Evolutionary conservation across 2,797 vertebrate species (phyloP).

Genomic region (Glyptemys insculpta): DNA sequence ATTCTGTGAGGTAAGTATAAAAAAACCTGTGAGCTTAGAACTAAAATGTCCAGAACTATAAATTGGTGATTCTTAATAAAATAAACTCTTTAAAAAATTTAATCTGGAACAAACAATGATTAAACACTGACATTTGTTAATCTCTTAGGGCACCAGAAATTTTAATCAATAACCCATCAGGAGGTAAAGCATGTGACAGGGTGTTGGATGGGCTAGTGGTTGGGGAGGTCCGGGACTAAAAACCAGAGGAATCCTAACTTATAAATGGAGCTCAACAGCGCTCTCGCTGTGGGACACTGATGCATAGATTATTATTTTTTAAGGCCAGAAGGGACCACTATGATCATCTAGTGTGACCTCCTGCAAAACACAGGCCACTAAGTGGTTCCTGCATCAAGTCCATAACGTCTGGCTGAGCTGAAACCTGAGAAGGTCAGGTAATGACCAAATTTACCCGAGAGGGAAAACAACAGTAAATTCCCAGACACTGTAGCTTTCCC

Average conservation of each 20-base stretch:
- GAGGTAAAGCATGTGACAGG: not conserved
- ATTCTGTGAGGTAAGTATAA: not conserved
- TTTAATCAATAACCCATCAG: not conserved
- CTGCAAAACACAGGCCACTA: not conserved
- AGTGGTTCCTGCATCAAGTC: not conserved
- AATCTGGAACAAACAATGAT: not conserved
- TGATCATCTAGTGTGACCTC: fast-evolving
- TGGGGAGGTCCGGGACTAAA: not conserved
- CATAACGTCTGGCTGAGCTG: not conserved
- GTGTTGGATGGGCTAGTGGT: not conserved
- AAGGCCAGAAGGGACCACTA: fast-evolving
- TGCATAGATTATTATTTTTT: not conserved
- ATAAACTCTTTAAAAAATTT: not conserved
- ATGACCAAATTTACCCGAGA: not conserved
- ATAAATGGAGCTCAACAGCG: not conserved
- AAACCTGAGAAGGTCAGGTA: not conserved
- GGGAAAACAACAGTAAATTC: not conserved
- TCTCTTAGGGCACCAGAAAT: not conserved
- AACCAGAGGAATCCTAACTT: not conserved
- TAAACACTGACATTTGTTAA: not conserved
- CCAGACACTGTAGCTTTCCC: fast-evolving
- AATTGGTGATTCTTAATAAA: not conserved
- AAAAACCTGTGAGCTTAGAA: not conserved
- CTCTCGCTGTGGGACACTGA: not conserved
- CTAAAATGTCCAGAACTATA: not conserved